Evolutionary conservation across 1,140 invertebrate species (phyloP), one percentile per base, ranked within the genome.

Genomic region (Hycleus phaleratus): DNA sequence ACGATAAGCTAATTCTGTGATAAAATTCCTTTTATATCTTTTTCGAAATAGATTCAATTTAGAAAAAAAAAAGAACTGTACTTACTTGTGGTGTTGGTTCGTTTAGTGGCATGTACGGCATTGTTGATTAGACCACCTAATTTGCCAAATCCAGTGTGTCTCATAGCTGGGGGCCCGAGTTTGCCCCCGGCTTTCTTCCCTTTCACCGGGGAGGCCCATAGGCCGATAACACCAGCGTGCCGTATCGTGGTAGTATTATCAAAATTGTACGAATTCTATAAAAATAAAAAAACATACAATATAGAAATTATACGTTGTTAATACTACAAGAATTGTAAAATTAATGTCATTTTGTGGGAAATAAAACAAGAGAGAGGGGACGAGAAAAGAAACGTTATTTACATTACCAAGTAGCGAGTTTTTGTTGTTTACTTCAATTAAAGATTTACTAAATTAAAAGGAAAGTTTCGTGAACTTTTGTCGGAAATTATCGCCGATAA

Each of bases 161-260:
- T 60, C 60, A 62, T 62, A 49, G 51, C 60, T 49, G 60, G 63
- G 48, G 60, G 53, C 26, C 60, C 55, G 5, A 11, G 9, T 42
- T 42, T 42, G 3, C 3, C 4, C 40, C 40, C 50, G 58, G 44
- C 51, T 62, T 62, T 40, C 54, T 60, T 57, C 60, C 60, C 46
- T 50, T 59, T 59, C 24, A 59, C 57, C 45, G 63, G 63, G 32
- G 60, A 59, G 54, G 63, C 63, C 63, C 63, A 65, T 65, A 65
- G 63, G 63, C 63, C 63, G 46, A 65, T 60, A 8, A 65, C 63
- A 42, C 63, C 58, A 26, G 60, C 63, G 60, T 65, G 60, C 39
- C 60, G 61, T 47, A 65, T 62, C 60, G 60, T 62, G 52, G 52
- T 55, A 42, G 9, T 8, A 42, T n/a, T 42, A 7, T 42, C 4